phyloP scores from a whole-genome alignment of 2,797 vertebrate genomes.

The Sitta carolinensis region DNA sequence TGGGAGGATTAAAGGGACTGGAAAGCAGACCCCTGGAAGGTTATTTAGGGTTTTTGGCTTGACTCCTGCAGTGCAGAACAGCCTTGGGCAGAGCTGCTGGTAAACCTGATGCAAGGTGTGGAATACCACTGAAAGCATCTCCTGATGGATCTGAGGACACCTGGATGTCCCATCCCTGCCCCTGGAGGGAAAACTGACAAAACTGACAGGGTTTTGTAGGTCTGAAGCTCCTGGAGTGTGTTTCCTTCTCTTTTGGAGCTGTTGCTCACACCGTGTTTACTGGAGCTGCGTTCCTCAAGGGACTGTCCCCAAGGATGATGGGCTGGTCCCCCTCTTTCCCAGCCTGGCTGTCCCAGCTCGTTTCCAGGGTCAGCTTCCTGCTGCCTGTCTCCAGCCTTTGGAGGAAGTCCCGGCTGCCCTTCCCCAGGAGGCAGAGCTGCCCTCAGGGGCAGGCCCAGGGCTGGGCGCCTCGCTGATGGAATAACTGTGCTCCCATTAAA shows the following conservation, averaged over 20 bases:
- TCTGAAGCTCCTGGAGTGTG: rapidly evolving
- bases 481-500: background rate
- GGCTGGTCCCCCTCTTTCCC: background rate
- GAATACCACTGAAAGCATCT: background rate
- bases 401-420: background rate
- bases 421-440: background rate
- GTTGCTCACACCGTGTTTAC: rapidly evolving
- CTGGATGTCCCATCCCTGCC: background rate
- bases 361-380: background rate
- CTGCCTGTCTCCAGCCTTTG: background rate
- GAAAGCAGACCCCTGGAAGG: background rate
- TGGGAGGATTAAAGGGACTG: background rate
- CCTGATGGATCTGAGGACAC: background rate
- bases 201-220: background rate
- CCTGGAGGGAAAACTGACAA: background rate
- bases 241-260: background rate
- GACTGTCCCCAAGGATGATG: background rate
- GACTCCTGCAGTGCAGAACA: background rate
- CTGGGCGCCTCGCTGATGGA: background rate
- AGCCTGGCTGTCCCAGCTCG: background rate
- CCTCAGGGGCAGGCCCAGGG: background rate
- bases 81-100: background rate
- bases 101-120: background rate
- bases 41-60: background rate
- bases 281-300: rapidly evolving